Conservation (phyloP, 64 coral and sea anemone genomes). For the Stichodactyla helianthus region DNA sequence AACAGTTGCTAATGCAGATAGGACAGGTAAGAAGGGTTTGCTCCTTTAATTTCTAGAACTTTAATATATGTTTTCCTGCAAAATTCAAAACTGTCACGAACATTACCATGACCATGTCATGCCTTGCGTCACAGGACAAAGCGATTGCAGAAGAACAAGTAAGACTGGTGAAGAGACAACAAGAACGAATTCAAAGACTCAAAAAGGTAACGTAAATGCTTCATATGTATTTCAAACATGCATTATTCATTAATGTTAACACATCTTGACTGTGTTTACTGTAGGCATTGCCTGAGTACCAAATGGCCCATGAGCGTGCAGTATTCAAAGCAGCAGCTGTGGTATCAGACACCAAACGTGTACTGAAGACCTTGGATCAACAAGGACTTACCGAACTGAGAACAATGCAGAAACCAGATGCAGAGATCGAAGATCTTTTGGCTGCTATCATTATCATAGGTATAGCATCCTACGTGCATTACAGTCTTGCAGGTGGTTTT, state of each 20-base stretch:
- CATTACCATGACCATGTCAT: too few species aligned
- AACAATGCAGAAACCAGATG: constrained; percentile 94
- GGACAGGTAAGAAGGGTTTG: constrained; percentile 62
- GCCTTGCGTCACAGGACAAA: constrained; percentile 45
- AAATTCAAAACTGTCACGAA: too few species aligned
- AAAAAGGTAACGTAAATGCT: constrained; percentile 51
- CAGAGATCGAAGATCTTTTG: constrained; percentile 91
- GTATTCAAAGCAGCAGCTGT: constrained; percentile 98
- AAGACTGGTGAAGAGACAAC: constrained; percentile 73
- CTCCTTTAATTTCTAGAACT: too few species aligned
- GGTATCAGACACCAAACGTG: constrained; percentile 84
- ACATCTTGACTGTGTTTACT: not conserved
- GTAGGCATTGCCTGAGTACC: constrained; percentile 87
- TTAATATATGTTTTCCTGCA: too few species aligned
- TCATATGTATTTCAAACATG: not conserved
- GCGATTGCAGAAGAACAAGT: constrained; percentile 98
- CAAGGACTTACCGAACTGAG: constrained; percentile 74
- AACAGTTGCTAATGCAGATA: constrained; percentile 90
- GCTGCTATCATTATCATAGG: constrained; percentile 95
- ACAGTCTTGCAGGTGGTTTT: not conserved
- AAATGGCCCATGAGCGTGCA: constrained; percentile 87
- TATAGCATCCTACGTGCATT: not conserved
- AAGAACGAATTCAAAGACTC: constrained; percentile 84
- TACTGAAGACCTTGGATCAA: constrained; percentile 65
- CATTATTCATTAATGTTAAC: not conserved